Percentiles rank a stretch among this genome's conserved stretches.
Evolutionary conservation across 2,113 vertebrate genomes (phyloP).

Genomic region (Callipepla squamata): DNA sequence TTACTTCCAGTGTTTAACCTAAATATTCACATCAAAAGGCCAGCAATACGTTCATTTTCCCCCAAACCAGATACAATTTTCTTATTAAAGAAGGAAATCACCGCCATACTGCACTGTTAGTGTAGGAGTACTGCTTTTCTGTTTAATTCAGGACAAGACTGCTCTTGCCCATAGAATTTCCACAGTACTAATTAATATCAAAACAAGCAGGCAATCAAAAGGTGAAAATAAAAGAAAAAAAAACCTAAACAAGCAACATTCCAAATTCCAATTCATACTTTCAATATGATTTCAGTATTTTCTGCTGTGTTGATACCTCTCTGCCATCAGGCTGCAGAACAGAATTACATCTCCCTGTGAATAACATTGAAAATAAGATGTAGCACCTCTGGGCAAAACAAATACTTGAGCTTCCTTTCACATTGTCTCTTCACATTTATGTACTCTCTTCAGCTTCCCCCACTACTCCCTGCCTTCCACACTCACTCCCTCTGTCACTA

Average conservation of each 20-base stretch:
- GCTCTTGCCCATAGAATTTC: background rate
- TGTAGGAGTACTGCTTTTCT: background rate
- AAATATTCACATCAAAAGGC: background rate
- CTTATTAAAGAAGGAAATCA: background rate
- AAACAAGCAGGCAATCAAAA: background rate
- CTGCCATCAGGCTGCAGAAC: background rate
- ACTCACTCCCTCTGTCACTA: background rate
- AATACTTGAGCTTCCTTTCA: background rate
- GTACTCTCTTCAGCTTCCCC: background rate
- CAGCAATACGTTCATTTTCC: background rate
- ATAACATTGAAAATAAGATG: background rate
- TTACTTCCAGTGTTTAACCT: background rate
- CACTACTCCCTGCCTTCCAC: background rate
- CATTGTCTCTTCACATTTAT: background rate
- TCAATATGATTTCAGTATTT: background rate
- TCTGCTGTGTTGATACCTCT: fast-evolving
- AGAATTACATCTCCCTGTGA: background rate
- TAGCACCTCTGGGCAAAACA: background rate
- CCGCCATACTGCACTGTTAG: background rate
- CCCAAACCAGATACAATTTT: background rate
- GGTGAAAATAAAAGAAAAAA: background rate
- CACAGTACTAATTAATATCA: background rate
- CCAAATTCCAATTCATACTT: background rate
- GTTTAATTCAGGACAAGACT: background rate
- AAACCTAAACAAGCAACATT: background rate